phyloP scores from a whole-genome alignment of 2,113 vertebrate genomes.

The Ctenomys sociabilis region DNA sequence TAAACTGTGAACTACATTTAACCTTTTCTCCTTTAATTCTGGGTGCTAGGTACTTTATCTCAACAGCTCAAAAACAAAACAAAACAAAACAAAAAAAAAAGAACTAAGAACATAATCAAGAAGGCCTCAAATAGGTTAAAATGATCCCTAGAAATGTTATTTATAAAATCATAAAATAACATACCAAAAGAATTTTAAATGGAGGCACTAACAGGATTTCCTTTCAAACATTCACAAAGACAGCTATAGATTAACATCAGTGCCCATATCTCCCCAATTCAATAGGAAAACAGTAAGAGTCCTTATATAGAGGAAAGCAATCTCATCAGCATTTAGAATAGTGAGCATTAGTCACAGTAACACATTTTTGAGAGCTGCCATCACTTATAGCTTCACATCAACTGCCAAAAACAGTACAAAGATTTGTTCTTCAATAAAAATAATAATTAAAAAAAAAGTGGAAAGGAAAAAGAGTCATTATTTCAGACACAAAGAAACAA shows the following conservation, averaged over 20 bases:
- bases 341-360: background rate
- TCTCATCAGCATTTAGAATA: conserved; percentile 32
- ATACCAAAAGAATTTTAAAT: conserved; percentile 12
- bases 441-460: conserved; percentile 28
- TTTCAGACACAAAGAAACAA: background rate
- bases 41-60: background rate
- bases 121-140: background rate
- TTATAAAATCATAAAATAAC: conserved; percentile 23
- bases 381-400: conserved; percentile 37
- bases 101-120: background rate
- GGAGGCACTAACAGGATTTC: background rate
- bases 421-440: too few relatives aligned
- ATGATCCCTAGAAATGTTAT: conserved; percentile 24
- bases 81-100: background rate
- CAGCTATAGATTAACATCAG: background rate
- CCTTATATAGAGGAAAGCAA: background rate
- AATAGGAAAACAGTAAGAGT: conserved; percentile 21
- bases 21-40: background rate
- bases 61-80: background rate
- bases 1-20: background rate
- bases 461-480: conserved; percentile 14
- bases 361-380: background rate
- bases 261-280: background rate
- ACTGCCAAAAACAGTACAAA: conserved; percentile 16
- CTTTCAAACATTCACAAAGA: conserved; percentile 28